Evolutionary conservation across 2,888 invertebrate genomes (phyloP).

Genomic region (Neoitamus cyanurus): DNA sequence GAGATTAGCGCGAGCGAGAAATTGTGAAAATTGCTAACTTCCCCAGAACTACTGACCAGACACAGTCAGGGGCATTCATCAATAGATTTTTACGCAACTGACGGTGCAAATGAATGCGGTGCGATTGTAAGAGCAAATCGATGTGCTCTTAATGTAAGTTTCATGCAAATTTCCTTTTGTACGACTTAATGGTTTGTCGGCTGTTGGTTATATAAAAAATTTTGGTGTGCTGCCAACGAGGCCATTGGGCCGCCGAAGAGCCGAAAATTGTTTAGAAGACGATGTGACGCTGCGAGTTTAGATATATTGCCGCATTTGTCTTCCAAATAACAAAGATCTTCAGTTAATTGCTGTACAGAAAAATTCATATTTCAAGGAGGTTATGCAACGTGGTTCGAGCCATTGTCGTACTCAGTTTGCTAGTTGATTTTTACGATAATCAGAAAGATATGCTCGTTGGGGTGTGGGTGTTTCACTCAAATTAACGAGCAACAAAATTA

Average conservation of each 20-base stretch:
- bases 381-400: not conserved
- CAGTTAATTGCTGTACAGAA: not conserved
- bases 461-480: not conserved
- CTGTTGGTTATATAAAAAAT: not conserved
- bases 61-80: not conserved
- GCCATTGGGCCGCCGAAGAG: not conserved
- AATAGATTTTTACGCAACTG: not conserved
- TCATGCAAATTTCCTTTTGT: slow-evolving; percentile 1
- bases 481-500: not conserved
- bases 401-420: not conserved
- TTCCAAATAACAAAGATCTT: not conserved
- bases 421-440: not conserved
- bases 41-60: not conserved
- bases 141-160: not conserved
- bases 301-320: not conserved
- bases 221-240: not conserved
- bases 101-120: not conserved
- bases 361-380: not conserved
- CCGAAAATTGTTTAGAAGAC: not conserved
- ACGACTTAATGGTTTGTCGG: not conserved
- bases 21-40: not conserved
- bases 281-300: not conserved
- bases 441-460: not conserved
- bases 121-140: not conserved
- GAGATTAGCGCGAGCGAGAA: not conserved